A percentile compares a stretch with the other conserved stretches of the same genome.
phyloP scores from a whole-genome alignment of 64 coral and sea anemone species.

The Porites lutea region DNA sequence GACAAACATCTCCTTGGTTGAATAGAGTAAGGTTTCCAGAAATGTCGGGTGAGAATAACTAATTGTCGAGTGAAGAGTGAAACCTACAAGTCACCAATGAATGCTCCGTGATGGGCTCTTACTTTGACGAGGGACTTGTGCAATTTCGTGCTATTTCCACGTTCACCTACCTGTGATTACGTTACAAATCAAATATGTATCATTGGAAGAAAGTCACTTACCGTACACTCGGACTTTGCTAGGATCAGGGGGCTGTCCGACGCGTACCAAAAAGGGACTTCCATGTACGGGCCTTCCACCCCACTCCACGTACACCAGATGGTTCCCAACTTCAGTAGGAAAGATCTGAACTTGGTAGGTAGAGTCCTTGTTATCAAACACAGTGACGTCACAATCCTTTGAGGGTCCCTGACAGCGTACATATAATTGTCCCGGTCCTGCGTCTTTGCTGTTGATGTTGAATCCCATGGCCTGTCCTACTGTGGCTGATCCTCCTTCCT shows the following conservation, averaged over 20 bases:
- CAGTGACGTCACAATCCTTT: conserved; percentile 92
- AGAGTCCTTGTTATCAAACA: conserved; percentile 93
- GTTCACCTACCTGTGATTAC: too few species aligned
- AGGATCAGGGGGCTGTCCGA: conserved; percentile 82
- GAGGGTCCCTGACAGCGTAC: conserved; percentile 93
- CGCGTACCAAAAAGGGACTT: conserved; percentile 95
- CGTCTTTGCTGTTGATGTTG: conserved; percentile 76
- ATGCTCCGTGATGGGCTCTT: too few species aligned
- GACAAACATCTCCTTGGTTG: too few species aligned
- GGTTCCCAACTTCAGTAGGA: conserved; percentile 84
- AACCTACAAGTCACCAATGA: too few species aligned
- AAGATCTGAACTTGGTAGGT: conserved; percentile 91
- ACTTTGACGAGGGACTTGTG: too few species aligned
- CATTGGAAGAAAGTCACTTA: not conserved
- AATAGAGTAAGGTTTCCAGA: too few species aligned
- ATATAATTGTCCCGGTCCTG: conserved; percentile 81
- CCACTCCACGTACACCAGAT: conserved; percentile 91
- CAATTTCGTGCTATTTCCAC: too few species aligned
- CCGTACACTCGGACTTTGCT: conserved; percentile 79
- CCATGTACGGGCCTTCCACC: conserved; percentile 79
- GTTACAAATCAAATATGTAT: not conserved
- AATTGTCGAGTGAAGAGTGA: too few species aligned
- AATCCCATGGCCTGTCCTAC: conserved; percentile 91
- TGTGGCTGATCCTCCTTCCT: conserved; percentile 56
- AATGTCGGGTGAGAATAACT: too few species aligned